Percentiles rank a stretch among this genome's conserved stretches.
phyloP scores from a whole-genome alignment of 2,113 vertebrate genomes.

The Myotis lucifugus region DNA sequence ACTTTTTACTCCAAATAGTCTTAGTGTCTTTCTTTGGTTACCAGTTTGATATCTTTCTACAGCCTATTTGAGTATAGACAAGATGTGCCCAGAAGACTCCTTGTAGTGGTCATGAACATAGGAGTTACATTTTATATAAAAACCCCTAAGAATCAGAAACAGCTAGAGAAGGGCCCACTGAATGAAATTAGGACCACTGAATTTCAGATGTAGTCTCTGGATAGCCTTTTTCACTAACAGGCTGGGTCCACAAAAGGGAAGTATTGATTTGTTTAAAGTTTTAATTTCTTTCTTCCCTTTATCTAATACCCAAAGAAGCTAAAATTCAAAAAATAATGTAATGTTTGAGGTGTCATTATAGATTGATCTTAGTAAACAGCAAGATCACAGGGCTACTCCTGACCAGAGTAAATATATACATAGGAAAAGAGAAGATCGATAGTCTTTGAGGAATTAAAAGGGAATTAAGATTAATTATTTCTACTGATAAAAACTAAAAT shows the following conservation, averaged over 20 bases:
- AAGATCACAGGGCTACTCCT: not conserved
- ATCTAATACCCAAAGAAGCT: not conserved
- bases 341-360: not conserved
- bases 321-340: not conserved
- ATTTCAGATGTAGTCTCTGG: not conserved
- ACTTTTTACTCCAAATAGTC: not conserved
- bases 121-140: not conserved
- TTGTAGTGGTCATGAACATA: not conserved
- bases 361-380: not conserved
- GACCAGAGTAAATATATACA: not conserved
- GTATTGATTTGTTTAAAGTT: not conserved
- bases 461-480: not conserved
- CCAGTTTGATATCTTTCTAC: not conserved
- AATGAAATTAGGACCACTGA: not conserved
- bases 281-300: not conserved
- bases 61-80: not conserved
- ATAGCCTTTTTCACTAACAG: not conserved
- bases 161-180: not conserved
- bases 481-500: conserved; percentile 16
- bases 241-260: not conserved
- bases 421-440: not conserved
- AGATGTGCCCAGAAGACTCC: not conserved
- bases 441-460: not conserved
- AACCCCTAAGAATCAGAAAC: conserved; percentile 13
- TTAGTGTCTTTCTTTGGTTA: not conserved